Evolutionary conservation across 2,797 vertebrate species (phyloP), one percentile per base, ranked within the genome.

Genomic region (Danio tinwini): DNA sequence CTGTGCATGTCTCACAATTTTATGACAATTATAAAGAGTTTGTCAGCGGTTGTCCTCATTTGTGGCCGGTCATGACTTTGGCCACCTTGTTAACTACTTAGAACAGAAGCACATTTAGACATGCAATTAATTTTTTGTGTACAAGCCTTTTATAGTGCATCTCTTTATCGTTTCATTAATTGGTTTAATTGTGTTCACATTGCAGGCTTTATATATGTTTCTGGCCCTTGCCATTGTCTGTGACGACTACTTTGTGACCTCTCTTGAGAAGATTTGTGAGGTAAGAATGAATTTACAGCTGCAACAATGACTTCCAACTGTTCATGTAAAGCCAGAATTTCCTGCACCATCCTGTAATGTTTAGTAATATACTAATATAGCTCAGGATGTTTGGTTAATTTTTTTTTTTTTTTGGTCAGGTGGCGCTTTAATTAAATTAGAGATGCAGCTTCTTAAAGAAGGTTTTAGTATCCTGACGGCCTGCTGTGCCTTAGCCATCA

Each of bases 201-300:
- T 81, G 49, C 90, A 96, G 96, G 92, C 95, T 77, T 90, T 95
- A 74, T 96, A 96, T 84, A 96, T 96, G 96, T 96, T 96, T 85
- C 94, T 96, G 21, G 96, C 95, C 82, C 90, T 96, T 92, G 96
- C 95, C 83, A 95, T 96, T 45, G 94, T 96, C 63, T 97, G 96
- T 1, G 96, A 97, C 40, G 95, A 96, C 89, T 97, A 95, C 90
- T 97, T 97, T 84, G 96, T 97, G 78, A 95, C 94, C 0, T 95
- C 96, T 0, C 90, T 97, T 47, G 96, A 97, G 86, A 96, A 97
- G 90, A 95, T 97, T 83, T 97, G 95, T 81, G 95, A 96, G 95
- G 96, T 97, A 91, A 5, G 90, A 84, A 63, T n/a, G 12, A 21
- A 19, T 58, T 16, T 50, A 49, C 6, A 29, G 29, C 29, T 29